phyloP scores from a whole-genome alignment of 2,888 invertebrate genomes.

The Drosophila setosimentum region DNA sequence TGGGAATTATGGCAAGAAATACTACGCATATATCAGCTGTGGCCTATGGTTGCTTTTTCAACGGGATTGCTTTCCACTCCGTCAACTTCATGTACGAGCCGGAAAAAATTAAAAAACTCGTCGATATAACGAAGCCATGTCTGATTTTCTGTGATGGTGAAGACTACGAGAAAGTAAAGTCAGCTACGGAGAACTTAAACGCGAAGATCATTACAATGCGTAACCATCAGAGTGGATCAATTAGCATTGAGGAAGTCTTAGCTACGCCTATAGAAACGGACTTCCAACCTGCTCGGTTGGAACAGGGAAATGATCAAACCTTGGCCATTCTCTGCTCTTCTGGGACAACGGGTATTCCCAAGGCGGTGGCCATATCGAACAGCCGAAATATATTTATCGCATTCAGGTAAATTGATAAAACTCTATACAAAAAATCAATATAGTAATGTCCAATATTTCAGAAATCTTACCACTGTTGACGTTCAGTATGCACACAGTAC shows the following conservation, averaged over 20 bases:
- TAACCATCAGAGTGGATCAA: slow-evolving; percentile 41
- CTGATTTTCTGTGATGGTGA: slow-evolving; percentile 72
- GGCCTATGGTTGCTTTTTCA: slow-evolving; percentile 73
- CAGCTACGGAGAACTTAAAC: slow-evolving; percentile 30
- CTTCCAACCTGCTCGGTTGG: slow-evolving; percentile 64
- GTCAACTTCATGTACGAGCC: no score
- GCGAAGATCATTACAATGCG: slow-evolving; percentile 65
- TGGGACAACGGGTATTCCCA: slow-evolving; percentile 81
- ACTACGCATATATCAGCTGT: slow-evolving; percentile 70
- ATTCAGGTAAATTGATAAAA: slow-evolving; percentile 24
- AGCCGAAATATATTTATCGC: slow-evolving; percentile 28
- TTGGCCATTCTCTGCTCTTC: slow-evolving; percentile 81
- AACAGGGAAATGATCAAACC: slow-evolving; percentile 70
- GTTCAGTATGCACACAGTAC: no score
- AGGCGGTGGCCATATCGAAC: slow-evolving; percentile 69
- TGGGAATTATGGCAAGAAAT: slow-evolving; percentile 77
- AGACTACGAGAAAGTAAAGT: slow-evolving; percentile 56
- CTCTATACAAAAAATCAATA: no score
- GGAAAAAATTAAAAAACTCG: slow-evolving; percentile 46
- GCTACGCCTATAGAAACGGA: slow-evolving; percentile 31
- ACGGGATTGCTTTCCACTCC: no score
- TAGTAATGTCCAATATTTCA: background rate
- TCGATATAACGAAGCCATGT: slow-evolving; percentile 62
- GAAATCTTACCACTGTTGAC: background rate
- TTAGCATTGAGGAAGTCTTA: slow-evolving; percentile 47